phyloP scores from a whole-genome alignment of 2,113 vertebrate species.

The Pica pica region DNA sequence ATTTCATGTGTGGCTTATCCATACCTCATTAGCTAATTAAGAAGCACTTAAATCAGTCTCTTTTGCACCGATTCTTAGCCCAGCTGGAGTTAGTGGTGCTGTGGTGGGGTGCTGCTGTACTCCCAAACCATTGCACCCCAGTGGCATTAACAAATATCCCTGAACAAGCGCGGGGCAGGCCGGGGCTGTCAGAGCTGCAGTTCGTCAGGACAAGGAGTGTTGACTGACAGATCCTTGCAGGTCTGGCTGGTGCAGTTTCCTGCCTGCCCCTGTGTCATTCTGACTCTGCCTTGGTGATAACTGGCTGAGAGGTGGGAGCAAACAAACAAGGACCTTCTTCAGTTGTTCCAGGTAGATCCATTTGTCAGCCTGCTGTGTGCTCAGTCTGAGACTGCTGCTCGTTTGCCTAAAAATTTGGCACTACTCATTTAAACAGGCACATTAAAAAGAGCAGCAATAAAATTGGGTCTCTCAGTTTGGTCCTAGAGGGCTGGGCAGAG shows the following conservation, averaged over 20 bases:
- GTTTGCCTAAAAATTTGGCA: not conserved
- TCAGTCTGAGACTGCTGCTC: not conserved
- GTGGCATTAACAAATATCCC: not conserved
- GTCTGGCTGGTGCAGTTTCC: not conserved
- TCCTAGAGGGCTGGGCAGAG: not conserved
- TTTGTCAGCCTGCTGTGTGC: not conserved
- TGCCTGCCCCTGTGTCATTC: not conserved
- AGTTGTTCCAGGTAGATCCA: not conserved
- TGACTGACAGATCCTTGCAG: not conserved
- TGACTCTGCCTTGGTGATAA: not conserved
- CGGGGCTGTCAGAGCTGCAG: not conserved
- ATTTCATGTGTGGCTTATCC: not conserved
- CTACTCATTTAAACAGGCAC: accelerated
- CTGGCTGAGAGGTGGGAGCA: not conserved
- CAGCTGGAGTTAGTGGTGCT: not conserved
- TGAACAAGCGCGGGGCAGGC: not conserved
- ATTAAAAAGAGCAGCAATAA: not conserved
- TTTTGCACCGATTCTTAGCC: not conserved
- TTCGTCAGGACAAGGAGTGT: not conserved
- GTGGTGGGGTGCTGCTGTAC: not conserved
- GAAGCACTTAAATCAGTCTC: not conserved
- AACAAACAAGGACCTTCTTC: not conserved
- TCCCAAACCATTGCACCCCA: not conserved
- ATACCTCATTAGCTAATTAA: not conserved
- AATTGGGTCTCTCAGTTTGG: not conserved